A percentile compares a stretch with the other conserved stretches of the same genome.
Conservation (phyloP, 37 sponge, comb jelly and placozoan species). For the Hormiphora californensis region DNA sequence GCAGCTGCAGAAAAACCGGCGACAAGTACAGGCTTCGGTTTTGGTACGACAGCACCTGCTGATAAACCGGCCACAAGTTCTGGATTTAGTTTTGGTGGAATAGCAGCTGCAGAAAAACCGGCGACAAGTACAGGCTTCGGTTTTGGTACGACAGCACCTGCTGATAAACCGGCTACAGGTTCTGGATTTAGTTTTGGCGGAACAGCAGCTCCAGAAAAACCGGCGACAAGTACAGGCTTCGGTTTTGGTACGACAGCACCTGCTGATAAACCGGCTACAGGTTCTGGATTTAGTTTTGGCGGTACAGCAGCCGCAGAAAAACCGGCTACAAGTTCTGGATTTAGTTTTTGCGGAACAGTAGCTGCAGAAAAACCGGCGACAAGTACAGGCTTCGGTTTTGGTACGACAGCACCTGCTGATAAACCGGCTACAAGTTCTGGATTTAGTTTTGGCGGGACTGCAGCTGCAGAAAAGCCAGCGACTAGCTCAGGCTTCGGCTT, state of each 20-base stretch:
- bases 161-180: neutral
- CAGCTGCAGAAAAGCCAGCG: neutral
- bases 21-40: neutral
- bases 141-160: neutral
- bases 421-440: neutral
- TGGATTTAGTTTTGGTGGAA: slow-evolving; percentile 19
- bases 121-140: neutral
- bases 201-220: too few species aligned
- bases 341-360: neutral
- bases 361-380: neutral
- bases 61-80: neutral
- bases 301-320: neutral
- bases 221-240: neutral
- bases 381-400: neutral
- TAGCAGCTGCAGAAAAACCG: neutral
- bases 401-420: neutral
- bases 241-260: neutral
- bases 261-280: neutral
- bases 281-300: neutral
- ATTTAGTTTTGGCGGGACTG: neutral
- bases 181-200: neutral
- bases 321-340: neutral
- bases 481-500: slow-evolving; percentile 1
- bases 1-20: neutral
- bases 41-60: neutral